Evolutionary conservation across 2,888 invertebrate genomes (phyloP).

Genomic region (Dryobotodes eremita): DNA sequence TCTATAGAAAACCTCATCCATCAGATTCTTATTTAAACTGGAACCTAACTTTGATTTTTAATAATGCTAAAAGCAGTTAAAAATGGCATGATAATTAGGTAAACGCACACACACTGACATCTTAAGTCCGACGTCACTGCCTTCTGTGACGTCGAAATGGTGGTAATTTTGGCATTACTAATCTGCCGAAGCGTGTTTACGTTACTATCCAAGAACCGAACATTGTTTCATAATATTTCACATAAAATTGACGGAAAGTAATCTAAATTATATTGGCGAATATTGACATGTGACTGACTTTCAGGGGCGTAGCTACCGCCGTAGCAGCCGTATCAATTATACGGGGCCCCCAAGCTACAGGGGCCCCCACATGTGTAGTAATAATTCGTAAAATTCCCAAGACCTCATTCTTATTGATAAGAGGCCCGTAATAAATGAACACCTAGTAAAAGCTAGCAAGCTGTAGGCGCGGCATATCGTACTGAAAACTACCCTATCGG

Average conservation of each 20-base stretch:
- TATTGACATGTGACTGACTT: background rate
- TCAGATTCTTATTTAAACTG: background rate
- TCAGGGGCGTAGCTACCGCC: too few species aligned
- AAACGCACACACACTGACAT: background rate
- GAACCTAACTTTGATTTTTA: background rate
- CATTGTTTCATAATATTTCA: constrained; percentile 35
- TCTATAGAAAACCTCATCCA: background rate
- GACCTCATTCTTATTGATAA: too few species aligned
- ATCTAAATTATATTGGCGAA: constrained; percentile 13
- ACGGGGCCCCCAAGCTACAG: too few species aligned
- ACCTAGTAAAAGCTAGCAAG: too few species aligned
- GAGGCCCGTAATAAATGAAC: too few species aligned
- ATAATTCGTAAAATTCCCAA: too few species aligned
- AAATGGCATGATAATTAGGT: background rate
- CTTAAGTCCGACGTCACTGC: background rate
- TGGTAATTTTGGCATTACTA: background rate
- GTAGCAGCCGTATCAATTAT: too few species aligned
- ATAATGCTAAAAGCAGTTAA: background rate
- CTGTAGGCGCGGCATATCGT: too few species aligned
- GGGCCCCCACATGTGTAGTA: too few species aligned
- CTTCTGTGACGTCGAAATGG: background rate
- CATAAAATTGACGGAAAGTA: background rate
- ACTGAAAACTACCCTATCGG: too few species aligned
- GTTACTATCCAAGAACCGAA: background rate
- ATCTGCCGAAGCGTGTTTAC: background rate